phyloP scores from a whole-genome alignment of 1,140 invertebrate species.

The Drosophila repleta region DNA sequence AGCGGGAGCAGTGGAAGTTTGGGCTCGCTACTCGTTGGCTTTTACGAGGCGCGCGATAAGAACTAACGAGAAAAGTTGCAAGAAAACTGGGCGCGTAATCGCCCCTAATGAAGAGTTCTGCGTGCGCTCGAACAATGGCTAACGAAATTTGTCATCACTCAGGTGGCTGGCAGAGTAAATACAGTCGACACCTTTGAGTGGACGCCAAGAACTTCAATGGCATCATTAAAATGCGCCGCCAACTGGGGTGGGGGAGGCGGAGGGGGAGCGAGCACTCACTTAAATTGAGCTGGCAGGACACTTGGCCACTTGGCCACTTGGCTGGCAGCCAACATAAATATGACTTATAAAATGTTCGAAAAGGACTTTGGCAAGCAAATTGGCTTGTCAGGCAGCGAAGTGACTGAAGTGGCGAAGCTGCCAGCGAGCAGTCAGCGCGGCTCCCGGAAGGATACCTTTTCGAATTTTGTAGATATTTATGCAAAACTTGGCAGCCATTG shows the following conservation, averaged over 20 bases:
- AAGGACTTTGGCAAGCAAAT: conserved; percentile 52
- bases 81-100: conserved; percentile 23
- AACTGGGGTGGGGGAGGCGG: not conserved
- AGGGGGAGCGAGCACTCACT: conserved; percentile 29
- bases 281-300: conserved; percentile 48
- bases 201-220: conserved; percentile 47
- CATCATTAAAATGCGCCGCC: conserved; percentile 45
- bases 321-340: conserved; percentile 52
- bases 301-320: conserved; percentile 34
- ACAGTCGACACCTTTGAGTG: conserved; percentile 42
- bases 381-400: conserved; percentile 45
- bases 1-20: conserved; percentile 26
- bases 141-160: conserved; percentile 34
- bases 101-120: conserved; percentile 14
- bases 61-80: conserved; percentile 40
- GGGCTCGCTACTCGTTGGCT: conserved; percentile 22
- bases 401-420: conserved; percentile 15
- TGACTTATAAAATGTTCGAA: conserved; percentile 51
- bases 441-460: conserved; percentile 15
- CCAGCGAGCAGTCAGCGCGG: not conserved
- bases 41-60: conserved; percentile 45
- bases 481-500: conserved; percentile 39
- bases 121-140: conserved; percentile 8
- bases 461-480: conserved; percentile 38
- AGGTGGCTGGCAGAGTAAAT: conserved; percentile 32